Conservation (phyloP, 2,113 vertebrate species). For the Charadrius vociferus region DNA sequence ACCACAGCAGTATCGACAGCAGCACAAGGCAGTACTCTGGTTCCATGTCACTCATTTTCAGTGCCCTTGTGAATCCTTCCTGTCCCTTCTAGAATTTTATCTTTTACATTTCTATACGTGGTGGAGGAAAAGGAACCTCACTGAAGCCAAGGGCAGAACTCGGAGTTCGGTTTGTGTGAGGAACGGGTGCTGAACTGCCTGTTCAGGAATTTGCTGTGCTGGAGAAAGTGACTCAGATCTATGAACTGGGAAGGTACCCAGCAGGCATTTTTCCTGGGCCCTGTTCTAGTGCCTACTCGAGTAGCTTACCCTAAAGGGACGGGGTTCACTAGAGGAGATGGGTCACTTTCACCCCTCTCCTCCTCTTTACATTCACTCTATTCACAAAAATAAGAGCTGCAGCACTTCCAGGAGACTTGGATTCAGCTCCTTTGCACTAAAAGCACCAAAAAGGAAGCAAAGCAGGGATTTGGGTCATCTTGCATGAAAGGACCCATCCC, state of each 20-base stretch:
- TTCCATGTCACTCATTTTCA: fast-evolving
- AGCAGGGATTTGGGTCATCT: neutral
- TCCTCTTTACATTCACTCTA: neutral
- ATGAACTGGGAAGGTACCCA: neutral
- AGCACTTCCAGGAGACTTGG: neutral
- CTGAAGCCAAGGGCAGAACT: neutral
- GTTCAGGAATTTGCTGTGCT: neutral
- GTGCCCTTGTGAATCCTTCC: neutral
- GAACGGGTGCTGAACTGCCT: neutral
- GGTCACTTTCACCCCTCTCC: neutral
- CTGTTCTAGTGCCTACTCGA: neutral
- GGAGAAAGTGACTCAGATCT: neutral
- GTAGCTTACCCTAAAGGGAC: neutral
- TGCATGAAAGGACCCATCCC: neutral
- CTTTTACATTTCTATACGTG: neutral
- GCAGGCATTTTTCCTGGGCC: neutral
- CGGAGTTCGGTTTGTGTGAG: neutral
- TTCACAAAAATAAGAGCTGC: neutral
- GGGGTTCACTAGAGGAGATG: neutral
- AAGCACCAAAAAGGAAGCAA: neutral
- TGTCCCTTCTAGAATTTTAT: neutral
- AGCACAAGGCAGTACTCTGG: neutral
- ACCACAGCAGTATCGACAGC: neutral
- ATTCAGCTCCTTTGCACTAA: neutral
- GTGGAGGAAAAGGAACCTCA: neutral